Evolutionary conservation across 2,888 invertebrate species (phyloP).

Genomic region (Ormyrus pomaceus): DNA sequence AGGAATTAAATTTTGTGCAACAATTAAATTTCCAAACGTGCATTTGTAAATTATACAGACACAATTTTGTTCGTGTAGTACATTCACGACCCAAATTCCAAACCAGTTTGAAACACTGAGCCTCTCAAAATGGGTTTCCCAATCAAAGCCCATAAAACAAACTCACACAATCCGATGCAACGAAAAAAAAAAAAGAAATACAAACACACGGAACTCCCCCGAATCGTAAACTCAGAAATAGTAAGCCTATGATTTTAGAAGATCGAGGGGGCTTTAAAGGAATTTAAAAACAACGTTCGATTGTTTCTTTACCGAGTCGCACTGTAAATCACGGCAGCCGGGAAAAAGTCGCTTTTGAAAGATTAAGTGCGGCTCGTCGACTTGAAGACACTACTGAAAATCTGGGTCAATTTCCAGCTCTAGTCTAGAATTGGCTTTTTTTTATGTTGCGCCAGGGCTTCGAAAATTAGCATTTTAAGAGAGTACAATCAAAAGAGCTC

Average conservation of each 20-base stretch:
- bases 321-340: neutral
- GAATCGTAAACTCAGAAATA: constrained; percentile 13
- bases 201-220: neutral
- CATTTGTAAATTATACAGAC: neutral
- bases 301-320: neutral
- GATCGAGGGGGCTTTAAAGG: neutral
- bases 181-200: neutral
- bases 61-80: constrained; percentile 19
- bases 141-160: constrained; percentile 44
- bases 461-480: too few species aligned
- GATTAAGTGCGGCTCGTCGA: neutral
- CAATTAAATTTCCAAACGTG: neutral
- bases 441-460: too few species aligned
- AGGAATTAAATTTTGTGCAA: too few species aligned
- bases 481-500: too few species aligned
- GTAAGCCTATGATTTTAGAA: too few species aligned
- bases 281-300: constrained; percentile 4
- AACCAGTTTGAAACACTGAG: constrained; percentile 45
- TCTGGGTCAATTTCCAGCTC: too few species aligned
- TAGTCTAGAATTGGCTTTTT: too few species aligned
- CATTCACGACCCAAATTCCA: constrained; percentile 51
- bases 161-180: constrained; percentile 7
- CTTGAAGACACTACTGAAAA: neutral
- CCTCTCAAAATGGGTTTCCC: constrained; percentile 42
- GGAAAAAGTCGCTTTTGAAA: too few species aligned